phyloP scores from a whole-genome alignment of 2,797 vertebrate species.

The Emydoidea blandingii region DNA sequence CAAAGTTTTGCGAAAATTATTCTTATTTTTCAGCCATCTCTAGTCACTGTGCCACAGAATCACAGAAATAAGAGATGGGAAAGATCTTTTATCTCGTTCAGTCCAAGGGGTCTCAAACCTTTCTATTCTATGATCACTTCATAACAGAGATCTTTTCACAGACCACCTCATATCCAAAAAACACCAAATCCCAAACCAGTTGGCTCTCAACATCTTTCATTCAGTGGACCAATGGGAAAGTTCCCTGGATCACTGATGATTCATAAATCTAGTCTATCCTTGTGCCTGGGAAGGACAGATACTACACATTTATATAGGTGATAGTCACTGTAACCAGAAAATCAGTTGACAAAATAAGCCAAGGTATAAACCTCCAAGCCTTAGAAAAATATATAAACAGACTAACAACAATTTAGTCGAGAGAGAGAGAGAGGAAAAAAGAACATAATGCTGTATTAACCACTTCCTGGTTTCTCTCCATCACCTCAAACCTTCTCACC shows the following conservation, averaged over 20 bases:
- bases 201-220: neutral
- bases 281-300: neutral
- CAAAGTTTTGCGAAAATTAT: neutral
- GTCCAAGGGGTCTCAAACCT: neutral
- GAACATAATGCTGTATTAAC: neutral
- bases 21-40: neutral
- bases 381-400: neutral
- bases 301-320: accelerated
- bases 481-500: neutral
- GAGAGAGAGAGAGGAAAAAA: neutral
- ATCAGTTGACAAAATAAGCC: neutral
- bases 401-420: neutral
- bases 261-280: neutral
- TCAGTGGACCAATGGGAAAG: neutral
- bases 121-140: neutral
- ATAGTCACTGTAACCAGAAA: slow-evolving; percentile 14
- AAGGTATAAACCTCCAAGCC: neutral
- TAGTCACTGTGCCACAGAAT: neutral
- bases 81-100: neutral
- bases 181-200: neutral
- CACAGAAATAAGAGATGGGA: neutral
- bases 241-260: neutral
- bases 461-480: neutral
- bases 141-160: neutral
- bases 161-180: neutral